phyloP scores from a whole-genome alignment of 2,888 invertebrate genomes.

The Metalampra italica region DNA sequence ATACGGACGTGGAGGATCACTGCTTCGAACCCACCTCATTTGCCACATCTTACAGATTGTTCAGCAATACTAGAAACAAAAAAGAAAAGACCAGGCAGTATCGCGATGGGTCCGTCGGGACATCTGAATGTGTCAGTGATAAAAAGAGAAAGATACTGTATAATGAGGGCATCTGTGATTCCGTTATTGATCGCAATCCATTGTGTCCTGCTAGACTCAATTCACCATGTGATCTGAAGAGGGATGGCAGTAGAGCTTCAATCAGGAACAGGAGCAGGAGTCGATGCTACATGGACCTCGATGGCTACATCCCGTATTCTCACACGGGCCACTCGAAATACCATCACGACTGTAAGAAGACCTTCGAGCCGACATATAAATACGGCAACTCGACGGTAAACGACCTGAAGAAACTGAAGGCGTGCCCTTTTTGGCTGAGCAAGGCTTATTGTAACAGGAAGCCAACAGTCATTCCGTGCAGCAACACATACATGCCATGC shows the following conservation, averaged over 20 bases:
- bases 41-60: background rate
- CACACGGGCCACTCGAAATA: conserved; percentile 44
- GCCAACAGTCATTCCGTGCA: conserved; percentile 3
- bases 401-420: background rate
- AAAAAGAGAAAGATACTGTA: conserved; percentile 36
- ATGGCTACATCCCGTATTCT: conserved; percentile 32
- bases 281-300: conserved; percentile 5
- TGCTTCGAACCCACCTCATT: background rate
- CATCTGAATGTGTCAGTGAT: background rate
- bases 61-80: background rate
- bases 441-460: background rate
- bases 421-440: background rate
- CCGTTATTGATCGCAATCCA: background rate
- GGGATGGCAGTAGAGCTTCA: conserved; percentile 11
- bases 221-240: background rate
- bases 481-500: conserved; percentile 11
- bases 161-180: conserved; percentile 56
- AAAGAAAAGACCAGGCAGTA: background rate
- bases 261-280: conserved; percentile 8
- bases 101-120: too few relatives aligned
- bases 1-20: conserved; percentile 16
- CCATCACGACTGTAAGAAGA: conserved; percentile 37
- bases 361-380: too few relatives aligned
- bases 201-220: background rate
- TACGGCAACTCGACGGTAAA: background rate